Evolutionary conservation across 2,888 invertebrate genomes (phyloP).

Genomic region (Ashinkailepas kermadecensis): DNA sequence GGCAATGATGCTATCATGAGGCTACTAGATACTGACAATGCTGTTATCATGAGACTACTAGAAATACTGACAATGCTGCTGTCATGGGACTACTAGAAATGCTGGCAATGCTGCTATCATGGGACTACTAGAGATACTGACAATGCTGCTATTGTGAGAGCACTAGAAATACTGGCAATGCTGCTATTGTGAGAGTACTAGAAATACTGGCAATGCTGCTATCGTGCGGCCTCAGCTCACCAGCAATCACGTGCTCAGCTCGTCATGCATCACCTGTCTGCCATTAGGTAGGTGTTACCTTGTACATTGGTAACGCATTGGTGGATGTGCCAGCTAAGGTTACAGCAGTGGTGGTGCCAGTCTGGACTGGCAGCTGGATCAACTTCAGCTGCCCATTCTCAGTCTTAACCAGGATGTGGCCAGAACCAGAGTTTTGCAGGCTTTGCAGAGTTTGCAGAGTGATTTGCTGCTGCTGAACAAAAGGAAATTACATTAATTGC

Average conservation of each 20-base stretch:
- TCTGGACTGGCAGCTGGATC: conserved; percentile 43
- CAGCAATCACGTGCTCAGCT: no score
- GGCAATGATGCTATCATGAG: not conserved
- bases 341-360: conserved; percentile 29
- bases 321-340: conserved; percentile 24
- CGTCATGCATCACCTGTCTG: no score
- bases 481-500: not conserved
- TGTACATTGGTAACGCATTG: conserved; percentile 26
- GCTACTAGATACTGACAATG: no score
- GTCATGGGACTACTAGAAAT: not conserved
- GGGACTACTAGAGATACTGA: no score
- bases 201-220: no score
- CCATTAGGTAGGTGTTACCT: conserved; percentile 27
- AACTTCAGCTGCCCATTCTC: conserved; percentile 94
- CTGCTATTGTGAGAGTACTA: no score
- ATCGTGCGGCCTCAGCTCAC: no score
- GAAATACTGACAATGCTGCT: not conserved
- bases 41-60: not conserved
- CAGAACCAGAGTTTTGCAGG: conserved; percentile 66
- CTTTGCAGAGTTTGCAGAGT: conserved; percentile 80
- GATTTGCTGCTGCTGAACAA: conserved; percentile 51
- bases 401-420: conserved; percentile 86
- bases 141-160: no score
- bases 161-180: no score
- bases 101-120: not conserved